phyloP scores from a whole-genome alignment of 1,140 invertebrate genomes.

The Leucophenga varia region DNA sequence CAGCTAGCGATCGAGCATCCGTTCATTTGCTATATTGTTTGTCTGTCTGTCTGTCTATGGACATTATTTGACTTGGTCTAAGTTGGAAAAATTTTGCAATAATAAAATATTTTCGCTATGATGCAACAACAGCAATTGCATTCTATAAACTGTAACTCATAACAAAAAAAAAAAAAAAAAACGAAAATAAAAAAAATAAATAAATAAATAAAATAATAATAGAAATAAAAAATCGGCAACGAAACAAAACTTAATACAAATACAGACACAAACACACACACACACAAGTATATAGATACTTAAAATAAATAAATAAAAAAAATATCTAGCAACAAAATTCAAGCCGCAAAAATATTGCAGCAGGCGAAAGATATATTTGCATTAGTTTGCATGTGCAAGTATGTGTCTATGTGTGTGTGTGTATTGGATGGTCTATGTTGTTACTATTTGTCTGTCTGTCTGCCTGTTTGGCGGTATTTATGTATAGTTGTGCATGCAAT shows the following conservation, averaged over 20 bases:
- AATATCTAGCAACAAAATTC: slow-evolving; percentile 27
- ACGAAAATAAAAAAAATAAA: slow-evolving; percentile 32
- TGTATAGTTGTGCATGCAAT: slow-evolving; percentile 38
- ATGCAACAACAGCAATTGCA: slow-evolving; percentile 31
- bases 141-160: slow-evolving; percentile 53
- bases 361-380: slow-evolving; percentile 50
- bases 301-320: too few species aligned
- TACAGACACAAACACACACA: too few species aligned
- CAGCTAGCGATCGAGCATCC: too few species aligned
- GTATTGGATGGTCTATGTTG: too few species aligned
- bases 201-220: slow-evolving; percentile 6
- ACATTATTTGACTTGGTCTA: slow-evolving; percentile 38
- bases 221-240: slow-evolving; percentile 9
- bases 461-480: too few species aligned
- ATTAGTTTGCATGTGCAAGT: too few species aligned
- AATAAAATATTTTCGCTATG: slow-evolving; percentile 44
- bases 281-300: too few species aligned
- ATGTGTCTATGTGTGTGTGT: too few species aligned
- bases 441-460: too few species aligned
- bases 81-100: slow-evolving; percentile 50
- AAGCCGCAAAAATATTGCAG: slow-evolving; percentile 53
- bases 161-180: slow-evolving; percentile 36
- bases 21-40: too few species aligned
- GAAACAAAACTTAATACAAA: too few species aligned
- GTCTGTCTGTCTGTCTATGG: too few species aligned